phyloP scores from a whole-genome alignment of 2,888 invertebrate species.

The Drosophila lacicola region DNA sequence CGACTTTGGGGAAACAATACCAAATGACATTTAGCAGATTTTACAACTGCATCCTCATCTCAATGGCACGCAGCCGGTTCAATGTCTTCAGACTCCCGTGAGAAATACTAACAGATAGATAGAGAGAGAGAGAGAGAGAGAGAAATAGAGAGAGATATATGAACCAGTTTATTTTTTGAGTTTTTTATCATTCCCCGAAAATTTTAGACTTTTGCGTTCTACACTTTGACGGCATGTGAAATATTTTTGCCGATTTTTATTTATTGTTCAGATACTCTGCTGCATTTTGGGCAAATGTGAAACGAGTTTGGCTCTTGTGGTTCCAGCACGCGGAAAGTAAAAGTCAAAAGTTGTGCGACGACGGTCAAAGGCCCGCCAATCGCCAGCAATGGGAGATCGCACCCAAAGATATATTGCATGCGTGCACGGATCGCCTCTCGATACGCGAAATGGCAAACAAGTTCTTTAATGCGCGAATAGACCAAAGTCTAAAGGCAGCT shows the following conservation, averaged over 20 bases:
- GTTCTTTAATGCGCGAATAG: constrained; percentile 37
- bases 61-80: constrained; percentile 27
- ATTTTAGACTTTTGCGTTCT: constrained; percentile 35
- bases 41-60: constrained; percentile 48
- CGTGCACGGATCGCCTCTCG: constrained; percentile 12
- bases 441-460: constrained; percentile 54
- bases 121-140: not conserved
- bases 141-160: constrained; percentile 8
- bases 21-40: constrained; percentile 33
- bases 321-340: constrained; percentile 54
- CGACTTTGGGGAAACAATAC: constrained; percentile 10
- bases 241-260: constrained; percentile 59
- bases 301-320: constrained; percentile 59
- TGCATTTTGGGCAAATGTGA: constrained; percentile 50
- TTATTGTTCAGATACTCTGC: constrained; percentile 43
- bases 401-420: constrained; percentile 17
- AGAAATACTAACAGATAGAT: constrained; percentile 22
- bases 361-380: constrained; percentile 35
- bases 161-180: constrained; percentile 42
- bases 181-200: constrained; percentile 14
- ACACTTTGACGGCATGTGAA: constrained; percentile 50
- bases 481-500: constrained; percentile 15
- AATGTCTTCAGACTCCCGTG: constrained; percentile 28
- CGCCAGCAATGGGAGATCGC: constrained; percentile 28
- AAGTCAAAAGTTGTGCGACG: constrained; percentile 64